Percentiles rank a stretch among this genome's conserved stretches.
Evolutionary conservation across 2,113 vertebrate genomes (phyloP).

Genomic region (Apeltes quadracus): DNA sequence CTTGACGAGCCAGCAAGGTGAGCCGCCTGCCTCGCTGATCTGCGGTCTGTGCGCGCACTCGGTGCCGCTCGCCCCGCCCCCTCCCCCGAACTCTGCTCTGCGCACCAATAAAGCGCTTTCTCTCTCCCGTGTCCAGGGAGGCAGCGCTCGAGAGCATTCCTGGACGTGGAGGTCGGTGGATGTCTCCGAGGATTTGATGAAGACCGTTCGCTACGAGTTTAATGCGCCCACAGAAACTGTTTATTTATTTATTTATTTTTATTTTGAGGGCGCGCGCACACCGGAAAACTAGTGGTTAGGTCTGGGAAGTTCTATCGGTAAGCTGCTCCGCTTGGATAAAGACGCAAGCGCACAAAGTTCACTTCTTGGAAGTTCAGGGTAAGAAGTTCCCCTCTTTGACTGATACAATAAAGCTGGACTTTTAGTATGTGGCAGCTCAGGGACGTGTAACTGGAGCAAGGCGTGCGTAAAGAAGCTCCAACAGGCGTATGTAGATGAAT

Average conservation of each 20-base stretch:
- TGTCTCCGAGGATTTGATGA: slow-evolving; percentile 62
- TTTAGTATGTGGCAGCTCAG: neutral
- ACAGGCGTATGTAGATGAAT: neutral
- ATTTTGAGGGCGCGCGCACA: neutral
- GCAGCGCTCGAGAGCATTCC: slow-evolving; percentile 71
- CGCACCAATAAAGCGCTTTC: slow-evolving; percentile 75
- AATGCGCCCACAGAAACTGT: slow-evolving; percentile 5
- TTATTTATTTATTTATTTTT: neutral
- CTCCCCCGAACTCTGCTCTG: slow-evolving; percentile 59
- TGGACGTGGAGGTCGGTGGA: slow-evolving; percentile 63
- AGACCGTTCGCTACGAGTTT: slow-evolving; percentile 23
- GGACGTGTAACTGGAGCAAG: neutral
- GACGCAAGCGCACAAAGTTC: slow-evolving; percentile 27
- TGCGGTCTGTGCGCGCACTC: slow-evolving; percentile 29
- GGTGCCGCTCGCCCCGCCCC: slow-evolving; percentile 38
- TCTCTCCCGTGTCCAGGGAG: slow-evolving; percentile 46
- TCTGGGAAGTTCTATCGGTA: slow-evolving; percentile 52
- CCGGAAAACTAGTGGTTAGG: slow-evolving; percentile 18
- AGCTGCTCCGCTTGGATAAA: slow-evolving; percentile 50
- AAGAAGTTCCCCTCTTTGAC: slow-evolving; percentile 37
- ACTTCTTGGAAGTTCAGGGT: slow-evolving; percentile 52
- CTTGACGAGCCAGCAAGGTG: slow-evolving; percentile 54
- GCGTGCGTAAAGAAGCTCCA: slow-evolving; percentile 14
- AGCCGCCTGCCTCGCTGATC: slow-evolving; percentile 30
- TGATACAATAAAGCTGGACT: neutral